Conservation (phyloP, 1,140 invertebrate genomes). For the Popillia japonica region DNA sequence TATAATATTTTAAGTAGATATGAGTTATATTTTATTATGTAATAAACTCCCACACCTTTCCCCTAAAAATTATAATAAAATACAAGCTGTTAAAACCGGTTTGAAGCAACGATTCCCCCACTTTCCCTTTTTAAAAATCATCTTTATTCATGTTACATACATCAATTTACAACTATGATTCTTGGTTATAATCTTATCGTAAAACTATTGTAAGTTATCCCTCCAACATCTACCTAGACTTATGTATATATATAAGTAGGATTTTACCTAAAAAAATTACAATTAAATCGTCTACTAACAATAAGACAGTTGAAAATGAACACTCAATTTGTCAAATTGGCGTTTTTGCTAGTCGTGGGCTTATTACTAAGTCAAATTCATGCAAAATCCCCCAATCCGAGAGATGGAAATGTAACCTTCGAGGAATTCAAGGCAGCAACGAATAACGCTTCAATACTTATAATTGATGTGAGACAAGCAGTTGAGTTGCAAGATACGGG, state of each 20-base stretch:
- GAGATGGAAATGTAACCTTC: not conserved
- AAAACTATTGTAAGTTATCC: no score
- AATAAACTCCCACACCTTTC: not conserved
- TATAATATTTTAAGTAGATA: not conserved
- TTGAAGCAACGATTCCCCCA: no score
- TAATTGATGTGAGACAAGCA: conserved; percentile 8
- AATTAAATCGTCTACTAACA: not conserved
- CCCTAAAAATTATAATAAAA: not conserved
- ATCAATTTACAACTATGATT: no score
- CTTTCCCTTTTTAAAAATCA: no score
- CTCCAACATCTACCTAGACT: no score
- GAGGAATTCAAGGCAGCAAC: not conserved
- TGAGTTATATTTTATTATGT: not conserved
- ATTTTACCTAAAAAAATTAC: not conserved
- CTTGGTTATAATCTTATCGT: no score
- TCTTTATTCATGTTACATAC: no score
- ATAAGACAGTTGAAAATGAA: not conserved
- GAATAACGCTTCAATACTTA: not conserved
- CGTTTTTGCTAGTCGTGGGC: not conserved
- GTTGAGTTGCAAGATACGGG: not conserved
- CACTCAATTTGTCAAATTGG: not conserved
- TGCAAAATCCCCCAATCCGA: not conserved
- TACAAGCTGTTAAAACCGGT: no score
- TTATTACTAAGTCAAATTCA: not conserved
- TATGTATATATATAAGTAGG: no score